A percentile compares a stretch with the other conserved stretches of the same genome.
Evolutionary conservation across 2,797 vertebrate species (phyloP).

Genomic region (Gallinago solitaria): DNA sequence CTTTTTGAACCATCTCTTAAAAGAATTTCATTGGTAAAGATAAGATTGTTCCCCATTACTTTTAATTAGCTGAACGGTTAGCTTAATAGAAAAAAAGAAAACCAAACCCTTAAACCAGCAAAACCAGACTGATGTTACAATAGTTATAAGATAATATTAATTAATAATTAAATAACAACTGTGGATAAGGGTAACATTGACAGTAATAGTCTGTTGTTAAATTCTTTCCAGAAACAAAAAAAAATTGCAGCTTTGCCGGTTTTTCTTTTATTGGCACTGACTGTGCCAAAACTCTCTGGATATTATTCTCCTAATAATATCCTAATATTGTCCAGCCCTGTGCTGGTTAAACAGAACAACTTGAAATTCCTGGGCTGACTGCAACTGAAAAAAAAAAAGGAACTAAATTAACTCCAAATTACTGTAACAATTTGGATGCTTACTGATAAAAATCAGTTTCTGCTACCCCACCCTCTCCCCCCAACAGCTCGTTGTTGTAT

Average conservation of each 20-base stretch:
- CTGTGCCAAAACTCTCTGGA: neutral
- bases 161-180: neutral
- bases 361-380: neutral
- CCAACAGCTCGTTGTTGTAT: neutral
- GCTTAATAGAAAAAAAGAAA: neutral
- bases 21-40: neutral
- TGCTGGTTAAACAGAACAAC: neutral
- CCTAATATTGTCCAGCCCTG: neutral
- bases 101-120: neutral
- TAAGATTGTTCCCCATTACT: neutral
- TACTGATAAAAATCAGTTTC: neutral
- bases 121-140: neutral
- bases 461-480: neutral
- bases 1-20: neutral
- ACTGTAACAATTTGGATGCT: neutral
- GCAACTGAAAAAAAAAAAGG: neutral
- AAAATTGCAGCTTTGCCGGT: neutral
- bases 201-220: neutral
- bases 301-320: neutral
- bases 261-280: neutral
- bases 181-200: neutral
- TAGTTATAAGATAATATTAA: neutral
- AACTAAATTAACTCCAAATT: neutral
- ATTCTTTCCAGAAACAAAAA: neutral
- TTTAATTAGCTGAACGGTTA: neutral